These are phyloP conservation scores for Aplochiton taeniatus DNA, from an alignment of 2,797 vertebrate species.

Conservation along the genomic window DNA sequence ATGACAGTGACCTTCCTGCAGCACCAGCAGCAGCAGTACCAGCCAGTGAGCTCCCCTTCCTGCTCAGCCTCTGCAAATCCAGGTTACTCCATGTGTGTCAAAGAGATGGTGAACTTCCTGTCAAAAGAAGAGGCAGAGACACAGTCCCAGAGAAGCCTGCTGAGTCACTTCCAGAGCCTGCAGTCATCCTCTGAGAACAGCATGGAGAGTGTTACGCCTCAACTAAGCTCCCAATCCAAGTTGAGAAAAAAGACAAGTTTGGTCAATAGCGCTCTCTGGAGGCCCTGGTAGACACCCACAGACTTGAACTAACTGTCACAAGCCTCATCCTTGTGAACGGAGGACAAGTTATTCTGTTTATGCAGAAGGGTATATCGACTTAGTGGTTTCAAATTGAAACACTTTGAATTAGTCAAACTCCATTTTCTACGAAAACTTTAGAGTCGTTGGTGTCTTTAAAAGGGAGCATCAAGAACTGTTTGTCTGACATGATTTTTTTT, in stretches of 20 bases:
- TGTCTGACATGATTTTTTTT: too few species aligned
- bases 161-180: constrained; percentile 31
- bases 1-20: constrained; percentile 76
- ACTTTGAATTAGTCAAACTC: too few species aligned
- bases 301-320: rapidly evolving
- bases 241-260: constrained; percentile 23
- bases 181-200: constrained; percentile 22
- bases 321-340: too few species aligned
- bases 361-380: too few species aligned
- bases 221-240: constrained; percentile 24
- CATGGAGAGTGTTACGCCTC: constrained; percentile 9
- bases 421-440: too few species aligned
- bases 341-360: background rate
- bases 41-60: constrained; percentile 37
- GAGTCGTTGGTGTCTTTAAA: too few species aligned
- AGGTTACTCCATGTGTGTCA: constrained; percentile 31
- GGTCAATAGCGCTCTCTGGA: constrained; percentile 36
- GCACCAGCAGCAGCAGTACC: constrained; percentile 44
- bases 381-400: too few species aligned
- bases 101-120: constrained; percentile 59
- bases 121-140: constrained; percentile 33
- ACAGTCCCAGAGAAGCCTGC: constrained; percentile 29
- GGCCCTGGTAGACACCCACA: constrained; percentile 43
- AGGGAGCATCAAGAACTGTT: too few species aligned
- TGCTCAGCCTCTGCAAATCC: constrained; percentile 22